Conservation (phyloP, 2,797 vertebrate species). For the Sebastes steindachneri region DNA sequence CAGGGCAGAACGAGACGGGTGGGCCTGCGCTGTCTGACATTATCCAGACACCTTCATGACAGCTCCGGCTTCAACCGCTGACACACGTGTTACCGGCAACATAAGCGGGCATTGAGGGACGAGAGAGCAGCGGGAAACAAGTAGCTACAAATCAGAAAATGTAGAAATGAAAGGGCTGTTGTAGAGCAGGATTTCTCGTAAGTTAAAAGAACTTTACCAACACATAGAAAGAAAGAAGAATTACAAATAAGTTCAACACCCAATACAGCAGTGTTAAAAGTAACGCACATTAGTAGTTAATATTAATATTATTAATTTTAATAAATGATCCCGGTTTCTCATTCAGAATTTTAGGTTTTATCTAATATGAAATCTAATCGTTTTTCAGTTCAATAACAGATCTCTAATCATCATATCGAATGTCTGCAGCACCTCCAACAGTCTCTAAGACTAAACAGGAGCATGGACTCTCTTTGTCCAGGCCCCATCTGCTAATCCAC, state of each 20-base stretch:
- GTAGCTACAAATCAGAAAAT: conserved; percentile 13
- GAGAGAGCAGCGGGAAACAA: conserved; percentile 8
- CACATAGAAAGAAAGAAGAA: too few species aligned
- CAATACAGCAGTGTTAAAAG: background rate
- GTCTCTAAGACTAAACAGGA: conserved; percentile 53
- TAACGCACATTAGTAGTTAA: background rate
- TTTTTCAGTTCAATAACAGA: conserved; percentile 14
- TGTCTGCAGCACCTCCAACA: conserved; percentile 36
- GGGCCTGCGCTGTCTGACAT: conserved; percentile 71
- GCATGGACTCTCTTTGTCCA: conserved; percentile 42
- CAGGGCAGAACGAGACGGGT: conserved; percentile 72
- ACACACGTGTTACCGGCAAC: conserved; percentile 48
- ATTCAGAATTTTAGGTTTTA: background rate
- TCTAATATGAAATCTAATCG: background rate
- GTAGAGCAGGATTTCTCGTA: background rate
- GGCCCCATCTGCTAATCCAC: conserved; percentile 70
- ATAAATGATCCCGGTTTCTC: background rate
- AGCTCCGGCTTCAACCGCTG: conserved; percentile 43
- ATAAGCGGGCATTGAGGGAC: conserved; percentile 23
- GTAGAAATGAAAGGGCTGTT: conserved; percentile 7
- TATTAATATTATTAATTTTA: background rate
- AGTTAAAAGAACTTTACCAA: too few species aligned
- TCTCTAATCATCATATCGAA: conserved; percentile 61
- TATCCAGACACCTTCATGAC: conserved; percentile 72
- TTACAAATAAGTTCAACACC: background rate